A percentile compares a stretch with the other conserved stretches of the same genome.
Evolutionary conservation across 2,888 invertebrate genomes (phyloP).

Genomic region (Drosophila colorata): DNA sequence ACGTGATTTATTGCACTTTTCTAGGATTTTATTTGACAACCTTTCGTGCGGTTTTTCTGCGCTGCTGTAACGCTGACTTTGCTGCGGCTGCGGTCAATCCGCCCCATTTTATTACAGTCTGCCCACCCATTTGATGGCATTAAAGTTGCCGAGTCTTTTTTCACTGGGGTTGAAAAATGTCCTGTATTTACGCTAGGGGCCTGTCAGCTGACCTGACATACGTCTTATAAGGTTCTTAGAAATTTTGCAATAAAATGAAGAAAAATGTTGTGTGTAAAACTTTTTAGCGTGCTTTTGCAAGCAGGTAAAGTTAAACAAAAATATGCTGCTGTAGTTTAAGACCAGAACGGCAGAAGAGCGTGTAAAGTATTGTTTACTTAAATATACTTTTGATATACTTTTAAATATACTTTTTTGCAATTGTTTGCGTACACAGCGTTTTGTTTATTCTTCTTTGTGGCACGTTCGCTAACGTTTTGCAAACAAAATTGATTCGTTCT

Average conservation of each 20-base stretch:
- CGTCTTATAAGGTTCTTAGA: constrained; percentile 16
- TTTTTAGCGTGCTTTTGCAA: background rate
- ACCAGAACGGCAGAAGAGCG: no score
- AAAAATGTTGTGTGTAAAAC: constrained; percentile 19
- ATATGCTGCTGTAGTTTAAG: no score
- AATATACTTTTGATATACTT: no score
- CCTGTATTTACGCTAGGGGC: constrained; percentile 25
- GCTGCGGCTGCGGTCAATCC: constrained; percentile 12
- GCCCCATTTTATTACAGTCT: background rate
- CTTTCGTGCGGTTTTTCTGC: constrained; percentile 59
- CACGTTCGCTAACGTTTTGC: no score
- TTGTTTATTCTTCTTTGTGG: no score
- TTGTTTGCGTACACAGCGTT: no score
- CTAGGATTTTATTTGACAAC: constrained; percentile 77
- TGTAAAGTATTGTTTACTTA: no score
- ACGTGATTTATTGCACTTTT: constrained; percentile 80
- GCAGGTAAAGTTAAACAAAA: background rate
- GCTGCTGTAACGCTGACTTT: constrained; percentile 23
- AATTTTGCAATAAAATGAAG: constrained; percentile 31
- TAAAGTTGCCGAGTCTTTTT: constrained; percentile 8
- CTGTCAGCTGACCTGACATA: constrained; percentile 38
- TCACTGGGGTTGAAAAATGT: background rate
- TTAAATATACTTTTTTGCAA: no score
- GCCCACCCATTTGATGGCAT: constrained; percentile 14
- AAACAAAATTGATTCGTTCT: no score